Conservation (phyloP, 2,797 vertebrate species). For the Siniperca scherzeri region DNA sequence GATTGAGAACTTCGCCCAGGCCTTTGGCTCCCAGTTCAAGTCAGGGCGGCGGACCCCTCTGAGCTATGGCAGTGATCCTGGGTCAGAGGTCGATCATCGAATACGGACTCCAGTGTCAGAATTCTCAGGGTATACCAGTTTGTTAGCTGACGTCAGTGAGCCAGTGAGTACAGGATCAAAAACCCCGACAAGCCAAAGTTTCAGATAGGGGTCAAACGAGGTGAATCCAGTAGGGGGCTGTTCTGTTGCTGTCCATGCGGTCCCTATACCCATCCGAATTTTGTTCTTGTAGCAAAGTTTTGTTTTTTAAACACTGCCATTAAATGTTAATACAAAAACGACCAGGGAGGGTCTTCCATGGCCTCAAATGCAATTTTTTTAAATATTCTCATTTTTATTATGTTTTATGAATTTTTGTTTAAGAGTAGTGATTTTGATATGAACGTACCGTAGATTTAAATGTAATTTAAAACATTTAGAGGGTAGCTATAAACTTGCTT, state of each 20-base stretch:
- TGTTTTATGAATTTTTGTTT: conserved; percentile 91
- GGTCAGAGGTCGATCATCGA: conserved; percentile 95
- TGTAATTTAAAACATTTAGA: conserved; percentile 93
- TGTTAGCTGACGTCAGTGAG: conserved; percentile 99
- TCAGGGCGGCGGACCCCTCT: conserved; percentile 97
- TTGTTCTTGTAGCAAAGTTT: conserved; percentile 86
- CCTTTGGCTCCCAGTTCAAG: conserved; percentile 99
- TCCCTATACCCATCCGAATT: conserved; percentile 80
- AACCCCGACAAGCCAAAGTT: conserved; percentile 99
- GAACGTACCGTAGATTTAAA: conserved; percentile 92
- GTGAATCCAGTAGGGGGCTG: conserved; percentile 87
- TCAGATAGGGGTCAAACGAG: conserved; percentile 94
- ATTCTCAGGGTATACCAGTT: conserved; percentile 99
- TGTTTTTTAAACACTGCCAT: conserved; percentile 94
- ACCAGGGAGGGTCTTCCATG: conserved; percentile 96
- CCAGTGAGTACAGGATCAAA: conserved; percentile 99
- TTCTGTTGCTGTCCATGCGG: conserved; percentile 71
- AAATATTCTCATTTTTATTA: conserved; percentile 86
- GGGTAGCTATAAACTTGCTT: conserved; percentile 86
- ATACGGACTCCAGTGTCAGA: conserved; percentile 98
- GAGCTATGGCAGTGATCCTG: conserved; percentile 92
- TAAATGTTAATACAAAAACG: conserved; percentile 97
- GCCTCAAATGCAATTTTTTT: conserved; percentile 98
- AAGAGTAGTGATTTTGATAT: conserved; percentile 89
- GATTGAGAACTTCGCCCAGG: conserved; percentile 99